A percentile compares a stretch with the other conserved stretches of the same genome.
Conservation (phyloP, 2,888 invertebrate genomes). For the Petrolisthes manimaculis region DNA sequence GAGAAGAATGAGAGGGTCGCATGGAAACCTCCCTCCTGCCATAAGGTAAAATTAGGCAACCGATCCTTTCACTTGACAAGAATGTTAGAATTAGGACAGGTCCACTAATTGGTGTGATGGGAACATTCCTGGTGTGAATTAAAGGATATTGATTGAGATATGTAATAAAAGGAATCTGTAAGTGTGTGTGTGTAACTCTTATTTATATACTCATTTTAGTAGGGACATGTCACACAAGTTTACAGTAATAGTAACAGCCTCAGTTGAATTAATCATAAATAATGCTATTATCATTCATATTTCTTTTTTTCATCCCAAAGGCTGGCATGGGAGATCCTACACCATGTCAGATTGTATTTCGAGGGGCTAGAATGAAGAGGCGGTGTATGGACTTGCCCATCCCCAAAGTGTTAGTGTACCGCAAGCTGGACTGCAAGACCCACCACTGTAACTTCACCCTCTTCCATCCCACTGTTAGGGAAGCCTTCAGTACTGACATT, state of each 20-base stretch:
- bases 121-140: too few species aligned
- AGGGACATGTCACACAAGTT: too few species aligned
- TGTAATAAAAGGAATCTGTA: too few species aligned
- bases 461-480: constrained; percentile 56
- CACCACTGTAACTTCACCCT: constrained; percentile 62
- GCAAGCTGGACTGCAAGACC: constrained; percentile 57
- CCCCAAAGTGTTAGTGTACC: constrained; percentile 51
- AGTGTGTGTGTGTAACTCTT: too few species aligned
- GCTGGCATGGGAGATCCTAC: constrained; percentile 17
- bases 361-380: constrained; percentile 58
- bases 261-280: too few species aligned
- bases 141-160: too few species aligned
- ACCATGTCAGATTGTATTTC: constrained; percentile 57
- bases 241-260: too few species aligned
- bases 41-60: constrained; percentile 39
- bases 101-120: too few species aligned
- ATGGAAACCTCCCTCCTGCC: constrained; percentile 58
- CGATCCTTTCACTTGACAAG: background rate
- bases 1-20: constrained; percentile 55
- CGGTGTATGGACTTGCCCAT: constrained; percentile 59
- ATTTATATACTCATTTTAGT: too few species aligned
- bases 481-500: constrained; percentile 45
- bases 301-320: background rate
- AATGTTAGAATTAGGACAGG: too few species aligned
- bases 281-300: background rate